Evolutionary conservation across 2,113 vertebrate genomes (phyloP), one percentile per base, ranked within the genome.

Genomic region (Pavo muticus): DNA sequence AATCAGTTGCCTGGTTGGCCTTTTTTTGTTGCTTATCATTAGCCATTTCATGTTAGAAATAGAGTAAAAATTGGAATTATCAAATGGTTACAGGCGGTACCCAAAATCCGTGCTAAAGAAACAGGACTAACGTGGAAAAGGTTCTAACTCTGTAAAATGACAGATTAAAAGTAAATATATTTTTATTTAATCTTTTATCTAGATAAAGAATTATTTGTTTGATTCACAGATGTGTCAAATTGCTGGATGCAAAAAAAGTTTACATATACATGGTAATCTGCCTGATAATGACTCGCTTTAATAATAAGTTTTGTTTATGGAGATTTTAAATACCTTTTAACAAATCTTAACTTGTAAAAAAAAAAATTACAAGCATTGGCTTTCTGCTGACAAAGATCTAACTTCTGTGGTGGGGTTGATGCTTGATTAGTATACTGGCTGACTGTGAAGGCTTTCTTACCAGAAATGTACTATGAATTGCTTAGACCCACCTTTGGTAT

Each of bases 201-300:
- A 2, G 48, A 54, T 17, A 54, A 71, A 54, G 72, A 57, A 18
- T 45, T 50, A 68, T 73, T 95, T 39, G 39, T 72, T 97, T 93
- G 50, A 91, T 87, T 97, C 75, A 92, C 65, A 69, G 61, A 97
- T 40, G 30, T 96, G 74, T 97, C 57, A 95, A 97, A 97, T 98
- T 98, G 98, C 98, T 98, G 98, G 98, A 98, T 98, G 98, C 98
- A 98, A 98, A 98, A 98, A 98, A 97, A 97, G 95, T 84, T 52
- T 91, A 15, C 86, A 35, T 94, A 90, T 45, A 5, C 83, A 89
- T 13, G 72, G 39, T 90, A 93, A 61, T 96, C 78, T 79, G 84
- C 64, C 92, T n/a, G 50, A 91, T 77, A 72, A 73, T 91, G 64
- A 89, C 78, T 94, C 65, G 37, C 78, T 8, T 86, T 87, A 86